Evolutionary conservation across 2,113 vertebrate genomes (phyloP).

Genomic region (Numida meleagris): DNA sequence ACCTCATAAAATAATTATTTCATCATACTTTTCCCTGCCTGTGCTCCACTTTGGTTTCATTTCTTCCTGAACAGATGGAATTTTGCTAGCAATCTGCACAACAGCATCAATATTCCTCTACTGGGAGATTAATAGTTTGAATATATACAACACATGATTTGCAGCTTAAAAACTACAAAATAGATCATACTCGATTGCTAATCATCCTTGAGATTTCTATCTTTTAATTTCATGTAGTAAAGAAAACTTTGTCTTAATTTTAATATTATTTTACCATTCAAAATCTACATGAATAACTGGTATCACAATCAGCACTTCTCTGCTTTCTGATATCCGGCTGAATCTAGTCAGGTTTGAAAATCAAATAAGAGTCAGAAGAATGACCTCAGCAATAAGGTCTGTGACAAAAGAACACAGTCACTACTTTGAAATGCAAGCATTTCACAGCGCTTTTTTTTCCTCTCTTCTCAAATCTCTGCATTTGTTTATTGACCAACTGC

Average conservation of each 20-base stretch:
- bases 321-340: not conserved
- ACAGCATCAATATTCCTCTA: not conserved
- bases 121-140: not conserved
- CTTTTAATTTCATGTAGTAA: not conserved
- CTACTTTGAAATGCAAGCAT: not conserved
- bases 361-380: not conserved
- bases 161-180: conserved; percentile 1
- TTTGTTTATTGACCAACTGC: not conserved
- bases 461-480: not conserved
- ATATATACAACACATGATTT: not conserved
- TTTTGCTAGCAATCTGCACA: not conserved
- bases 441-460: not conserved
- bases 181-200: not conserved
- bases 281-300: not conserved
- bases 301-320: not conserved
- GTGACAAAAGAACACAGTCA: not conserved
- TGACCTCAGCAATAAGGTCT: accelerated
- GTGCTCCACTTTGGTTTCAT: not conserved
- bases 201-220: not conserved
- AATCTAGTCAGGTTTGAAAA: not conserved
- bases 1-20: not conserved
- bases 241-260: not conserved
- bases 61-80: not conserved
- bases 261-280: not conserved
- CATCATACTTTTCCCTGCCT: not conserved